phyloP scores from a whole-genome alignment of 2,113 vertebrate genomes.

The Ellobius talpinus region DNA sequence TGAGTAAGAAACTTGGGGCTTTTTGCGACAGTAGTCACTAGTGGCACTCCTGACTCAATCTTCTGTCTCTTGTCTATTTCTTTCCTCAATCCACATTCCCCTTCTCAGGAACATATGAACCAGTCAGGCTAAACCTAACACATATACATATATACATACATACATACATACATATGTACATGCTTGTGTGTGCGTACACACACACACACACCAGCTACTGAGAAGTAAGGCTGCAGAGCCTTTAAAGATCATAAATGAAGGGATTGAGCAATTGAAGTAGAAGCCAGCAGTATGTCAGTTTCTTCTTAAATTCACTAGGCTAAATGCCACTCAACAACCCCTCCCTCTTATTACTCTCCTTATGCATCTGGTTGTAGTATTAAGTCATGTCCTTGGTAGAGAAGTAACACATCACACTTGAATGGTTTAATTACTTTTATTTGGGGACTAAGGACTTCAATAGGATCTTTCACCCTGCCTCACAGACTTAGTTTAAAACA shows the following conservation, averaged over 20 bases:
- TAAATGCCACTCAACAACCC: neutral
- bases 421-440: constrained; percentile 26
- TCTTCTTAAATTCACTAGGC: neutral
- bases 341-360: neutral
- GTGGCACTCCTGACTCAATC: too few relatives aligned
- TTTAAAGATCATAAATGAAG: neutral
- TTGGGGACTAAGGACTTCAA: neutral
- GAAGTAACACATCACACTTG: neutral
- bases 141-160: neutral
- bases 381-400: neutral
- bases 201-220: too few relatives aligned
- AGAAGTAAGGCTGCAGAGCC: neutral
- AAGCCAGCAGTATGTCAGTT: neutral
- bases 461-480: neutral
- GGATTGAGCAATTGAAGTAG: neutral
- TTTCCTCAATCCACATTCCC: too few relatives aligned
- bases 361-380: neutral
- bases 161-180: fast-evolving
- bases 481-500: neutral
- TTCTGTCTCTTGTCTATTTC: too few relatives aligned
- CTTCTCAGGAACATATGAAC: too few relatives aligned
- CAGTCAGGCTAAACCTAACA: too few relatives aligned
- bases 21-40: too few relatives aligned
- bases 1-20: too few relatives aligned
- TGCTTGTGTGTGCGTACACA: fast-evolving